A percentile compares a stretch with the other conserved stretches of the same genome.
phyloP scores from a whole-genome alignment of 2,888 invertebrate species.

The Chirona hameri region DNA sequence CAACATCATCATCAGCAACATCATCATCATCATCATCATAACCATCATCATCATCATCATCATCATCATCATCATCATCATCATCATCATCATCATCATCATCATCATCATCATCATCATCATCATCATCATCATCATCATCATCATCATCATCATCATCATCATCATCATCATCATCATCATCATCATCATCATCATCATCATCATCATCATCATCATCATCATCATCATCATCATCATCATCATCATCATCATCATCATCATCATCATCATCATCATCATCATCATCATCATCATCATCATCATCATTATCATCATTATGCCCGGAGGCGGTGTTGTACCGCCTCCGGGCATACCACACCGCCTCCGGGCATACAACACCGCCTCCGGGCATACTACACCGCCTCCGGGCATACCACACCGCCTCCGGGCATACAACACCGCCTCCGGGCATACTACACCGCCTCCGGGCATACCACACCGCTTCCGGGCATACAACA shows the following conservation, averaged over 20 bases:
- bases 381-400: too few relatives aligned
- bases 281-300: conserved; percentile 22
- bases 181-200: conserved; percentile 11
- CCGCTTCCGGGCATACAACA: too few relatives aligned
- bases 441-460: too few relatives aligned
- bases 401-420: too few relatives aligned
- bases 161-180: conserved; percentile 22
- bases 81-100: conserved; percentile 22
- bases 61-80: conserved; percentile 22
- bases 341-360: too few relatives aligned
- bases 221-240: conserved; percentile 22
- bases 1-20: too few relatives aligned
- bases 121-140: conserved; percentile 11
- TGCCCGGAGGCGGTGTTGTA: too few relatives aligned
- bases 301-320: conserved; percentile 22
- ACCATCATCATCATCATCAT: too few relatives aligned
- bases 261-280: conserved; percentile 22
- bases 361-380: too few relatives aligned
- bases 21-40: too few relatives aligned
- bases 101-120: conserved; percentile 6
- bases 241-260: conserved; percentile 22
- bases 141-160: conserved; percentile 22
- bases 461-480: too few relatives aligned
- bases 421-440: too few relatives aligned
- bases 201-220: neutral